Evolutionary conservation across 2,888 invertebrate species (phyloP).

Genomic region (Dicycla oo): DNA sequence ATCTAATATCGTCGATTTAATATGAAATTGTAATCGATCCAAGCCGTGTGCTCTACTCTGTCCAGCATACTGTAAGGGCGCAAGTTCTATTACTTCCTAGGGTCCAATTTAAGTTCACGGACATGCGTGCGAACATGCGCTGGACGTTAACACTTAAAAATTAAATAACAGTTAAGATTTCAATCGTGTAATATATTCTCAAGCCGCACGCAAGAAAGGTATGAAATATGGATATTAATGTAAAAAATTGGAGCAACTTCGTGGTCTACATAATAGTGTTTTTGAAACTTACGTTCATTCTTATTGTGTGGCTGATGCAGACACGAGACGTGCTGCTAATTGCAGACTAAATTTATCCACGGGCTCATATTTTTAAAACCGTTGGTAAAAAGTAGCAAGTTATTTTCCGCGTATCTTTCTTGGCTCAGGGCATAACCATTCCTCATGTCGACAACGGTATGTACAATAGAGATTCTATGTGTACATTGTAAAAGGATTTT

Average conservation of each 20-base stretch:
- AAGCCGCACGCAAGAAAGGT: conserved; percentile 51
- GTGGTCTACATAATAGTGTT: conserved; percentile 52
- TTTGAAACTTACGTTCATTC: conserved; percentile 30
- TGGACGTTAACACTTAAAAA: conserved; percentile 50
- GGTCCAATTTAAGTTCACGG: conserved; percentile 37
- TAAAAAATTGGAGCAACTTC: conserved; percentile 57
- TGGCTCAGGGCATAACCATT: conserved; percentile 16
- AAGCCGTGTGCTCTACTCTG: conserved; percentile 33
- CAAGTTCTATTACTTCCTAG: conserved; percentile 22
- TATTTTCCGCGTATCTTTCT: conserved; percentile 25
- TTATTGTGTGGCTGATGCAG: conserved; percentile 29
- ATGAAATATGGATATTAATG: conserved; percentile 53
- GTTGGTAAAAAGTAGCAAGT: not conserved
- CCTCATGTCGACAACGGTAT: conserved; percentile 24
- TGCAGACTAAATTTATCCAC: conserved; percentile 16
- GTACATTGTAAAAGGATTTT: conserved; percentile 49
- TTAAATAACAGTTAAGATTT: conserved; percentile 52
- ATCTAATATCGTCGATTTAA: conserved; percentile 3
- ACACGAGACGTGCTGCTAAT: conserved; percentile 34
- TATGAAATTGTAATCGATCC: conserved; percentile 17
- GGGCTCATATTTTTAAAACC: not conserved
- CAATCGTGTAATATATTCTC: conserved; percentile 38
- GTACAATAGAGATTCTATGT: too few relatives aligned
- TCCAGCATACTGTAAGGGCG: conserved; percentile 15
- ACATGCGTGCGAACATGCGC: conserved; percentile 29